Percentiles rank a stretch among this genome's conserved stretches.
phyloP scores from a whole-genome alignment of 2,113 vertebrate genomes.

The Gallinago media region DNA sequence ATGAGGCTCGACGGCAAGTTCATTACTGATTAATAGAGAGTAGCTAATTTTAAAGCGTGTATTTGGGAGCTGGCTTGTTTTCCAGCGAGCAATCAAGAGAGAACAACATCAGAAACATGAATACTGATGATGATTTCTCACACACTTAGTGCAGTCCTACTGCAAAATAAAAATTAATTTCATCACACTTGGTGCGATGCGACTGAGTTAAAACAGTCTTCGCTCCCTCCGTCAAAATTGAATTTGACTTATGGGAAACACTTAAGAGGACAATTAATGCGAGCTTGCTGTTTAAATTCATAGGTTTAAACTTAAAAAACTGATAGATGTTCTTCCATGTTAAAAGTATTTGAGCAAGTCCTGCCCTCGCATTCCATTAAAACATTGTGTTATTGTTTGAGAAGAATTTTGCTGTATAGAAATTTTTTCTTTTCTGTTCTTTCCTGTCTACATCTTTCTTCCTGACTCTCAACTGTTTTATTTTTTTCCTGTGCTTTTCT shows the following conservation, averaged over 20 bases:
- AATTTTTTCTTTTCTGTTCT: slow-evolving; percentile 75
- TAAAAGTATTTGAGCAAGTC: slow-evolving; percentile 12
- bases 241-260: background rate
- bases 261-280: background rate
- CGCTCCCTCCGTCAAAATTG: background rate
- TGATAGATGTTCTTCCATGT: slow-evolving; percentile 36
- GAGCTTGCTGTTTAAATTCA: background rate
- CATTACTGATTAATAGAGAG: background rate
- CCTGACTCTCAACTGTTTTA: slow-evolving; percentile 80
- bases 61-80: background rate
- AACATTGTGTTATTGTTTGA: slow-evolving; percentile 69
- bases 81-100: background rate
- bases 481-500: slow-evolving; percentile 87
- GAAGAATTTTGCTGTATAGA: slow-evolving; percentile 65
- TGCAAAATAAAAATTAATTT: background rate
- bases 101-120: background rate
- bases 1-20: background rate
- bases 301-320: background rate
- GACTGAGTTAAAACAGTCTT: background rate
- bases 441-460: slow-evolving; percentile 79
- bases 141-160: background rate
- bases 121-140: background rate
- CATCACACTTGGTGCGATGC: background rate
- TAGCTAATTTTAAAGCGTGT: background rate
- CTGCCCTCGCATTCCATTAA: slow-evolving; percentile 53